Conservation (phyloP, 2,888 invertebrate species). For the Clunio marinus region DNA sequence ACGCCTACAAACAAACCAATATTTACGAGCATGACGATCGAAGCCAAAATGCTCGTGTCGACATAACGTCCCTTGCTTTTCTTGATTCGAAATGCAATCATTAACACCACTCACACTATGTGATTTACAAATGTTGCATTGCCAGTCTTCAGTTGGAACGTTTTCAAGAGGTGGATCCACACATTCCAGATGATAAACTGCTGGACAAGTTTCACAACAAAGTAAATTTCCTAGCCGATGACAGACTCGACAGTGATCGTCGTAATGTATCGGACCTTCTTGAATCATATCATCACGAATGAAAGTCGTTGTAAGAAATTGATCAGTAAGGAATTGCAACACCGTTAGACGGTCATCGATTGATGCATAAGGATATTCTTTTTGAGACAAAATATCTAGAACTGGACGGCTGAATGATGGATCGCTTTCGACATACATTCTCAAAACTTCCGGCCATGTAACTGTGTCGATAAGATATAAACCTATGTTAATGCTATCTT, state of each 20-base stretch:
- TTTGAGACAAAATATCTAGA: constrained; percentile 63
- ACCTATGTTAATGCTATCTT: constrained; percentile 93
- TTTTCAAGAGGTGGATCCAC: constrained; percentile 90
- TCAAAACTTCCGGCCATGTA: constrained; percentile 93
- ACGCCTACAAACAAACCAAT: constrained; percentile 92
- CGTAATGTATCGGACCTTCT: constrained; percentile 91
- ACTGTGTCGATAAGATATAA: constrained; percentile 89
- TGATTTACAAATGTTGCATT: constrained; percentile 87
- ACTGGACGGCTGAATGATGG: constrained; percentile 70
- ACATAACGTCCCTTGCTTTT: constrained; percentile 85
- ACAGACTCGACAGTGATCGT: constrained; percentile 88
- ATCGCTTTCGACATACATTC: constrained; percentile 89
- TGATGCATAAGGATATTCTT: constrained; percentile 84
- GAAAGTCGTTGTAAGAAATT: constrained; percentile 87
- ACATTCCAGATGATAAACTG: constrained; percentile 95
- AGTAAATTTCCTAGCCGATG: constrained; percentile 89
- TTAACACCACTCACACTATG: constrained; percentile 90
- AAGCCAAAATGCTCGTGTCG: constrained; percentile 92
- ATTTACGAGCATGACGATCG: constrained; percentile 94
- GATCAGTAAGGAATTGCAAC: constrained; percentile 87
- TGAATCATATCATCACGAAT: constrained; percentile 90
- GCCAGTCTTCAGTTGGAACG: constrained; percentile 97
- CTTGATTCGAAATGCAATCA: constrained; percentile 86
- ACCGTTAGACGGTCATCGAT: constrained; percentile 75
- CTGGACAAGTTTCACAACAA: constrained; percentile 97